Evolutionary conservation across 2,797 vertebrate species (phyloP), one percentile per base, ranked within the genome.

Genomic region (Acanthis flammea): DNA sequence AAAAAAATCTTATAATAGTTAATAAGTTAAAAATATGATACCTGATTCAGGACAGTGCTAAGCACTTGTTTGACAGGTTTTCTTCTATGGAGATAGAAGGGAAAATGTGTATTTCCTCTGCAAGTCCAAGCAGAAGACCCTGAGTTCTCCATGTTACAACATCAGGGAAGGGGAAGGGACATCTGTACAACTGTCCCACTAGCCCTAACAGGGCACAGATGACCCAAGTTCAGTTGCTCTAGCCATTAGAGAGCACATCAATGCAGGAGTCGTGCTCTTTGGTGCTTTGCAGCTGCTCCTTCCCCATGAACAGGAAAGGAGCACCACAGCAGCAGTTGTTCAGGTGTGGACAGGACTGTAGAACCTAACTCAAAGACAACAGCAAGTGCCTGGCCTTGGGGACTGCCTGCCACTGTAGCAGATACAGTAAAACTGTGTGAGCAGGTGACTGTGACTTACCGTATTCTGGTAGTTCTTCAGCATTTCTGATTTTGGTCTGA

Each of bases 401-500:
- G 23, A 60, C 70, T 84, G 63, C 11, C n/a, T 7, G 2, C 15
- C 24, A 37, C 55, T 19, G 22, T 6, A 60, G 57, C 0, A 14
- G 42, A 42, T 0, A 21, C 27, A 37, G 45, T 37, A 54, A 33
- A 53, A n/a, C 54, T 54, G 47, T 45, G 30, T 37, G 47, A 82
- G 48, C 31, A 83, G n/a, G 33, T 17, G 42, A 60, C 44, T 14
- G 1, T 31, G 48, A 95, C 97, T 97, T 97, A 99, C 99, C 11
- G 98, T 98, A 91, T 99, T 99, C 97, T 99, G 98, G 97, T 98
- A 98, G 98, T 97, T 99, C 97, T 98, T 99, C 60, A 99, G 98
- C 98, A 99, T 98, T 97, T 99, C 99, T 88, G 98, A 98, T 97
- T 98, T 99, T 65, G 99, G 98, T 98, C 98, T 99, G 98, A 99